Percentiles rank a stretch among this genome's conserved stretches.
Evolutionary conservation across 2,888 invertebrate species (phyloP).

Genomic region (Cheilosia urbana): DNA sequence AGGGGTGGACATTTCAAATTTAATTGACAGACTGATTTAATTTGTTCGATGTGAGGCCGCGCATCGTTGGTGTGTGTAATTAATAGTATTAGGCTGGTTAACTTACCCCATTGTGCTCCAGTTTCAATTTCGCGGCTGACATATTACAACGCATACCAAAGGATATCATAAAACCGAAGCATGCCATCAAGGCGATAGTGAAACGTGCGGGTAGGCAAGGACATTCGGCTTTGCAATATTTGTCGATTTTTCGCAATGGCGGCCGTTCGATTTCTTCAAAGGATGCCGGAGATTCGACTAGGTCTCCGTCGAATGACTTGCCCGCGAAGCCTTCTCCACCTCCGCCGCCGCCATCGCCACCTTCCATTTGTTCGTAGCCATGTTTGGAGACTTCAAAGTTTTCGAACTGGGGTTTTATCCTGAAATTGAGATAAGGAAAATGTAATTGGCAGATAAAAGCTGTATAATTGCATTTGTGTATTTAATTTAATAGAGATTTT

Average conservation of each 20-base stretch:
- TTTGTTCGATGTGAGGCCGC: constrained; percentile 36
- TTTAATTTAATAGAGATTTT: background rate
- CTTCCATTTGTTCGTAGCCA: constrained; percentile 83
- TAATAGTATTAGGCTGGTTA: constrained; percentile 47
- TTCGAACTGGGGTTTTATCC: constrained; percentile 79
- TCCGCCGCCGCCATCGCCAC: constrained; percentile 77
- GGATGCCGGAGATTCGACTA: constrained; percentile 89
- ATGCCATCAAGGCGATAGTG: constrained; percentile 93
- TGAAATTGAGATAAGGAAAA: constrained; percentile 52
- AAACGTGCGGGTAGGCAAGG: constrained; percentile 93
- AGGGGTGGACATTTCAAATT: constrained; percentile 56
- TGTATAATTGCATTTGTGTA: background rate
- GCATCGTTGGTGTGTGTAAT: constrained; percentile 16
- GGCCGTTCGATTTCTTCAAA: constrained; percentile 93
- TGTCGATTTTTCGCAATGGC: constrained; percentile 93
- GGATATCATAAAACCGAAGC: constrained; percentile 95
- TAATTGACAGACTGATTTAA: constrained; percentile 70
- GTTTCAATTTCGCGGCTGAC: constrained; percentile 97
- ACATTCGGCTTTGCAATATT: constrained; percentile 93
- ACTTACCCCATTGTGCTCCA: constrained; percentile 87
- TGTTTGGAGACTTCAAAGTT: constrained; percentile 81
- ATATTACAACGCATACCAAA: constrained; percentile 99
- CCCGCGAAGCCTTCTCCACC: constrained; percentile 85
- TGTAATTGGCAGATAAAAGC: background rate
- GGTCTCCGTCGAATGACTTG: constrained; percentile 84